Conservation (phyloP, 2,888 invertebrate genomes). For the Sphinx pinastri region DNA sequence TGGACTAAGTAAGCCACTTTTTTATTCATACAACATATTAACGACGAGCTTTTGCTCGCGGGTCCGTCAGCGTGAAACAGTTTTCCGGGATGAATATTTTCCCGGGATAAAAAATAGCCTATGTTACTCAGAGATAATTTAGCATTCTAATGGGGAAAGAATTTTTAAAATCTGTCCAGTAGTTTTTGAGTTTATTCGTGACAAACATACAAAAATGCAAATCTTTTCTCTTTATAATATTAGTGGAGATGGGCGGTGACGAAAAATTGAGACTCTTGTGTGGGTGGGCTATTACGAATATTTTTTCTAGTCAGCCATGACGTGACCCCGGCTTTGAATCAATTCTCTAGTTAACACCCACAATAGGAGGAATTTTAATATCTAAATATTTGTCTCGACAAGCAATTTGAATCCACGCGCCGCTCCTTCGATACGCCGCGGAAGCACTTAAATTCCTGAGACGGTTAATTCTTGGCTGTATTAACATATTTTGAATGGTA, state of each 20-base stretch:
- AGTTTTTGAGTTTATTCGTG: too few species aligned
- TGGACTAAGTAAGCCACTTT: constrained; percentile 11
- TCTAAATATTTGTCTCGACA: constrained; percentile 19
- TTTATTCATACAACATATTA: constrained; percentile 5
- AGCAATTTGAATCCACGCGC: constrained; percentile 14
- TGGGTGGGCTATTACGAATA: constrained; percentile 10
- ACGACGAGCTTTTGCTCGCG: too few species aligned
- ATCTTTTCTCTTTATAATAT: too few species aligned
- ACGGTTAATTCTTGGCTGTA: not conserved
- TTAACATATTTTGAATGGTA: not conserved
- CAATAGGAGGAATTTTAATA: constrained; percentile 21
- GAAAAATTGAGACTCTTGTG: not conserved
- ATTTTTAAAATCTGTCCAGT: too few species aligned
- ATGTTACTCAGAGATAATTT: too few species aligned
- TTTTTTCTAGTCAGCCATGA: constrained; percentile 8
- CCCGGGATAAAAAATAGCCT: too few species aligned
- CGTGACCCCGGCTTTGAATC: constrained; percentile 17
- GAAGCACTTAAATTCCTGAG: constrained; percentile 13
- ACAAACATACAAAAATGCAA: too few species aligned
- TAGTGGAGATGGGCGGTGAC: constrained; percentile 12
- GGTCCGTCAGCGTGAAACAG: too few species aligned
- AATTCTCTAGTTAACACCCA: constrained; percentile 21
- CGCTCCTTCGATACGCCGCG: constrained; percentile 1
- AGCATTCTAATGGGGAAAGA: too few species aligned
- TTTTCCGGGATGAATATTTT: too few species aligned